Evolutionary conservation across 2,888 invertebrate genomes (phyloP).

Genomic region (Melanophora roralis): DNA sequence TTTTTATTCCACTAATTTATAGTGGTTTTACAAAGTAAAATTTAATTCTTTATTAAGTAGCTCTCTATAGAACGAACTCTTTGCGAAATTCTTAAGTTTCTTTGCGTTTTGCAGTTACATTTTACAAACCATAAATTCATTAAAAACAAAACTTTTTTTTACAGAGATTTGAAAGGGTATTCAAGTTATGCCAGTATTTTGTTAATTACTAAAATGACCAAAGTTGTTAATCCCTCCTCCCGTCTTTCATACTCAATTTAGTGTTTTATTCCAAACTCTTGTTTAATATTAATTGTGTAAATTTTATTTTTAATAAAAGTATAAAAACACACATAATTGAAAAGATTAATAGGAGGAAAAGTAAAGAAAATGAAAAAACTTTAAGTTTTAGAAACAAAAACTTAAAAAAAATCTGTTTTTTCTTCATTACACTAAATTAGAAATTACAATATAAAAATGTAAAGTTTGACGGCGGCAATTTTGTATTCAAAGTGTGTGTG

Average conservation of each 20-base stretch:
- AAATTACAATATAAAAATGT: conserved; percentile 16
- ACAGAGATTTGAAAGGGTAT: conserved; percentile 7
- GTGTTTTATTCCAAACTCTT: neutral
- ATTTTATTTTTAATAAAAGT: conserved; percentile 5
- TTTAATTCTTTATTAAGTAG: conserved; percentile 1
- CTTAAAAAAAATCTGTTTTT: conserved; percentile 20
- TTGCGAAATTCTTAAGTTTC: neutral
- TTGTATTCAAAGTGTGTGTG: conserved; percentile 6
- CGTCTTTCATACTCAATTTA: conserved; percentile 24
- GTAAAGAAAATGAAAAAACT: neutral
- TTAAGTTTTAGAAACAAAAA: neutral
- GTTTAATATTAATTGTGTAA: conserved; percentile 21
- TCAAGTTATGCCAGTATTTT: neutral
- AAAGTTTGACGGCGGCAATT: conserved; percentile 1
- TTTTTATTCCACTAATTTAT: too few species aligned
- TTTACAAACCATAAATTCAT: conserved; percentile 43
- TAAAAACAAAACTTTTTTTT: conserved; percentile 23
- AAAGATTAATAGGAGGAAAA: neutral
- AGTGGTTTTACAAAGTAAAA: neutral
- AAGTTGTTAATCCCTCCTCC: neutral
- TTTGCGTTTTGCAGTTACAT: conserved; percentile 29
- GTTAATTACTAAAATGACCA: conserved; percentile 21
- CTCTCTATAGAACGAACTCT: conserved; percentile 13
- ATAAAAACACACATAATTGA: neutral
- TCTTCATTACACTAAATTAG: too few species aligned